Evolutionary conservation across 2,888 invertebrate species (phyloP).

Genomic region (Tortrix viridana): DNA sequence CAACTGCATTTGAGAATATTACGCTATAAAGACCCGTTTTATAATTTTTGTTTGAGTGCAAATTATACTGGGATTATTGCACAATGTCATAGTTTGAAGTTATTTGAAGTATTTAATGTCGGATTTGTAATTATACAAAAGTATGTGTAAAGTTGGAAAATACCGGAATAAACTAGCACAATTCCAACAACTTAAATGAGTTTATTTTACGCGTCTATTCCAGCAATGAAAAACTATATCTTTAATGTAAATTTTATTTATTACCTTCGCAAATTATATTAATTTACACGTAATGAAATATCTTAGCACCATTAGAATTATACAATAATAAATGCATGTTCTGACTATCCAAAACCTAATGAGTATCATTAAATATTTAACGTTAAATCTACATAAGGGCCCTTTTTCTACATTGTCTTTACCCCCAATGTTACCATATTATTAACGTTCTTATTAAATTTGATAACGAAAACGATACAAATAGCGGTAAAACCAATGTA

Average conservation of each 20-base stretch:
- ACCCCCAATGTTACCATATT: no score
- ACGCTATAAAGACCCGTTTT: no score
- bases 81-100: background rate
- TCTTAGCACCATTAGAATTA: slow-evolving; percentile 67
- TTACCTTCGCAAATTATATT: slow-evolving; percentile 8
- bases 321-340: slow-evolving; percentile 75
- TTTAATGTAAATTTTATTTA: slow-evolving; percentile 1
- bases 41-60: no score
- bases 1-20: no score
- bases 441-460: no score
- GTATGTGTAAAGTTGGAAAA: background rate
- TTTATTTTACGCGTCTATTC: background rate
- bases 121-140: background rate
- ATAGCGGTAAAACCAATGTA: no score
- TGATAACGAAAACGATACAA: no score
- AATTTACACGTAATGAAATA: slow-evolving; percentile 21
- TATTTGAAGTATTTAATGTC: no score
- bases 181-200: background rate
- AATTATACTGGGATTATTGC: no score
- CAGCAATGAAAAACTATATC: background rate
- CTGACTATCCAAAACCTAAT: slow-evolving; percentile 67
- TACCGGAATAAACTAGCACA: slow-evolving; percentile 16
- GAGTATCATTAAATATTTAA: slow-evolving; percentile 65
- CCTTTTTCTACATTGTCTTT: no score
- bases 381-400: slow-evolving; percentile 13